phyloP scores from a whole-genome alignment of 2,888 invertebrate species.

The Dorcus parallelipipedus region DNA sequence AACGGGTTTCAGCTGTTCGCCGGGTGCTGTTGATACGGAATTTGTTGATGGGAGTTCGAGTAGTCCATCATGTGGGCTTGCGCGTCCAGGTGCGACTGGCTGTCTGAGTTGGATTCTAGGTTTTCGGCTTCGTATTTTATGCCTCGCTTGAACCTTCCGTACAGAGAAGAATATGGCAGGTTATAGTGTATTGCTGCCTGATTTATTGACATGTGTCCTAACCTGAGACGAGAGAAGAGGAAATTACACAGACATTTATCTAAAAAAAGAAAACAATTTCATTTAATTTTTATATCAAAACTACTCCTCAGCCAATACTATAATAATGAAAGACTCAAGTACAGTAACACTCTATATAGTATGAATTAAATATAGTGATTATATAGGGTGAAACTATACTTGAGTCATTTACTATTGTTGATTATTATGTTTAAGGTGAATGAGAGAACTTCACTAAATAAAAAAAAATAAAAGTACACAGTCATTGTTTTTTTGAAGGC shows the following conservation, averaged over 20 bases:
- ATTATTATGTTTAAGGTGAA: no score
- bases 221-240: slow-evolving; percentile 50
- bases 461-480: no score
- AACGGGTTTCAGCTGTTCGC: slow-evolving; percentile 29
- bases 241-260: background rate
- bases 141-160: slow-evolving; percentile 84
- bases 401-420: no score
- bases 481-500: no score
- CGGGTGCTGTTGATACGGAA: slow-evolving; percentile 44
- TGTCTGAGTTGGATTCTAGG: slow-evolving; percentile 43
- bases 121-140: slow-evolving; percentile 66
- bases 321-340: no score
- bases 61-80: slow-evolving; percentile 44
- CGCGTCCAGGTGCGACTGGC: slow-evolving; percentile 42
- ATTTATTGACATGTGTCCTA: slow-evolving; percentile 91
- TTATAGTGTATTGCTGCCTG: slow-evolving; percentile 91
- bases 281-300: background rate
- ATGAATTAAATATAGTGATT: no score
- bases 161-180: slow-evolving; percentile 84
- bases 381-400: no score
- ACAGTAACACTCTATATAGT: no score
- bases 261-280: background rate
- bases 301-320: background rate
- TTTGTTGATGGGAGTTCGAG: slow-evolving; percentile 41
- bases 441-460: no score